A percentile compares a stretch with the other conserved stretches of the same genome.
Evolutionary conservation across 2,113 vertebrate species (phyloP).

Genomic region (Raphicerus campestris): DNA sequence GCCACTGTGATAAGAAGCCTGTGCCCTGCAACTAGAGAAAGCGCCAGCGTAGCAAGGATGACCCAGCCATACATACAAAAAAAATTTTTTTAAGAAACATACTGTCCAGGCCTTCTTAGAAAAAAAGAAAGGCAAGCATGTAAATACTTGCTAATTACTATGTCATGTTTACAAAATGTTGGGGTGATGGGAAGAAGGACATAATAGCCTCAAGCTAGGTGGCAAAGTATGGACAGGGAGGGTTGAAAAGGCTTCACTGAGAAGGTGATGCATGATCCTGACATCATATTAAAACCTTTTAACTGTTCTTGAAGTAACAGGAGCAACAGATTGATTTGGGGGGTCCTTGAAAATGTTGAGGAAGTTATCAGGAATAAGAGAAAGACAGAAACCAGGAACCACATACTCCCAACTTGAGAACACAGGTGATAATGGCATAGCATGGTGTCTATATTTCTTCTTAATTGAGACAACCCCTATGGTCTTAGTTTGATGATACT

Average conservation of each 20-base stretch:
- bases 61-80: neutral
- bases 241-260: neutral
- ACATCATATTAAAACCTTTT: neutral
- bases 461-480: neutral
- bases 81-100: neutral
- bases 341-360: neutral
- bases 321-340: neutral
- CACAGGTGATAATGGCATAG: neutral
- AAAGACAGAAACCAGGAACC: neutral
- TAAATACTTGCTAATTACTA: neutral
- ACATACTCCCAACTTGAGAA: neutral
- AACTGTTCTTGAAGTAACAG: neutral
- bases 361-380: neutral
- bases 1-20: neutral
- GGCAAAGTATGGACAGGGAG: neutral
- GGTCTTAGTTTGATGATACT: neutral
- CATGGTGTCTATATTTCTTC: neutral
- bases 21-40: neutral
- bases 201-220: neutral
- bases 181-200: neutral
- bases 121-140: neutral
- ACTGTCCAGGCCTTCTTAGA: neutral
- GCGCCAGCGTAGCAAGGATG: fast-evolving
- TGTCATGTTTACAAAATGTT: neutral
- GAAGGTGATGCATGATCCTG: neutral